Percentiles rank a stretch among this genome's conserved stretches.
Conservation (phyloP, 2,888 invertebrate genomes). For the Exephanes ischioxanthus region DNA sequence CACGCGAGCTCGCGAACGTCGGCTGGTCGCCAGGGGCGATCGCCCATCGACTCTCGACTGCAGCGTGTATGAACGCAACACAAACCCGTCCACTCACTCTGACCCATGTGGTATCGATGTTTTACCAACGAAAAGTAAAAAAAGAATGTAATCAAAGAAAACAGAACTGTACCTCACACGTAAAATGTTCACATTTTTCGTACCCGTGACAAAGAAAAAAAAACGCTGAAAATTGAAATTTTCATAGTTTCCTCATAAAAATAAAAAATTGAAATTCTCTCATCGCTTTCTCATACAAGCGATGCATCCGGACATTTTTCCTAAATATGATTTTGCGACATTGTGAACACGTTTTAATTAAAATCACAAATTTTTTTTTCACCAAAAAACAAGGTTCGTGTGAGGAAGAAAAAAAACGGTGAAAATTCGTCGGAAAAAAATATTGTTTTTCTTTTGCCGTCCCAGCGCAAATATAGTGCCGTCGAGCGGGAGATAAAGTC, state of each 20-base stretch:
- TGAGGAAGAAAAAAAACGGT: background rate
- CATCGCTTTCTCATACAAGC: no score
- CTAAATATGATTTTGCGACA: no score
- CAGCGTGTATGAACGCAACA: background rate
- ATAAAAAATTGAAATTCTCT: no score
- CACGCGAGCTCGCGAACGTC: conserved; percentile 51
- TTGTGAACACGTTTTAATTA: no score
- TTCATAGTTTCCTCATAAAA: no score
- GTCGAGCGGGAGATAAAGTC: background rate
- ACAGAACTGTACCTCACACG: background rate
- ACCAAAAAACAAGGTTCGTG: no score
- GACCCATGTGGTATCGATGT: background rate
- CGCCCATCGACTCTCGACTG: conserved; percentile 23
- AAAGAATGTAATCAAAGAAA: background rate
- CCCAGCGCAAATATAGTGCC: background rate
- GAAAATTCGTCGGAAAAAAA: background rate
- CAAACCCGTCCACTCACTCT: background rate
- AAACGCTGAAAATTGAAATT: no score
- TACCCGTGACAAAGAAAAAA: no score
- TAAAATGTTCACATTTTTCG: no score
- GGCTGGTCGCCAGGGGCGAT: conserved; percentile 17
- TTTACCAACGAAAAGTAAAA: background rate
- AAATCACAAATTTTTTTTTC: no score
- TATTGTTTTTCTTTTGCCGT: background rate
- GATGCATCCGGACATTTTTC: no score